Evolutionary conservation across 2,888 invertebrate genomes (phyloP), one percentile per base, ranked within the genome.

Genomic region (Gastrophysa polygoni): DNA sequence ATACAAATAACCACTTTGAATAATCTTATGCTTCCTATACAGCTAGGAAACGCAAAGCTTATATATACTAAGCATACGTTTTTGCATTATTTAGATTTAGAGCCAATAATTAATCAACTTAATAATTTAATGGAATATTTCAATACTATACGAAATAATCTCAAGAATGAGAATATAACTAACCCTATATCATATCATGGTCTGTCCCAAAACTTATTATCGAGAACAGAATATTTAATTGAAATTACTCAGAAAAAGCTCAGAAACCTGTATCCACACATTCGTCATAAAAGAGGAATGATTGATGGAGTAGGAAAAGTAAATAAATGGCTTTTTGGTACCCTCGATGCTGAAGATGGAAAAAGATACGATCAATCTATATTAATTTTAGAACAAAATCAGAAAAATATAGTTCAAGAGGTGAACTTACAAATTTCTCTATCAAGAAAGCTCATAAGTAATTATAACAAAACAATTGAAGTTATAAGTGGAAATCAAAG

Each of bases 301-400:
- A 28, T 64, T 1, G 52, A 64, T 21, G 50, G 54, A 3, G 43
- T 61, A 1, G 59, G 64, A 1, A 64, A 32, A 44, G 17, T 59
- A 14, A 20, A 38, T 29, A 61, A 64, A 51, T 64, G 56, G 54
- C 38, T 64, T 11, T 59, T 59, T 10, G 64, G 59, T 7, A 24
- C 3, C 7, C 24, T 24, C n/a, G n/a, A n/a, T n/a, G n/a, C n/a
- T n/a, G n/a, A n/a, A n/a, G n/a, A n/a, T n/a, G n/a, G n/a, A n/a
- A n/a, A n/a, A n/a, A n/a, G n/a, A n/a, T n/a, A n/a, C n/a, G n/a
- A n/a, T n/a, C n/a, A n/a, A n/a, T n/a, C n/a, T n/a, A n/a, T n/a
- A n/a, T n/a, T n/a, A n/a, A n/a, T n/a, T n/a, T n/a, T n/a, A n/a
- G n/a, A n/a, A n/a, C n/a, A n/a, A n/a, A n/a, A n/a, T n/a, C n/a